These are phyloP conservation scores for Dichetophora obliterata DNA, from an alignment of 2,888 invertebrate genomes.

Conservation along the genomic window DNA sequence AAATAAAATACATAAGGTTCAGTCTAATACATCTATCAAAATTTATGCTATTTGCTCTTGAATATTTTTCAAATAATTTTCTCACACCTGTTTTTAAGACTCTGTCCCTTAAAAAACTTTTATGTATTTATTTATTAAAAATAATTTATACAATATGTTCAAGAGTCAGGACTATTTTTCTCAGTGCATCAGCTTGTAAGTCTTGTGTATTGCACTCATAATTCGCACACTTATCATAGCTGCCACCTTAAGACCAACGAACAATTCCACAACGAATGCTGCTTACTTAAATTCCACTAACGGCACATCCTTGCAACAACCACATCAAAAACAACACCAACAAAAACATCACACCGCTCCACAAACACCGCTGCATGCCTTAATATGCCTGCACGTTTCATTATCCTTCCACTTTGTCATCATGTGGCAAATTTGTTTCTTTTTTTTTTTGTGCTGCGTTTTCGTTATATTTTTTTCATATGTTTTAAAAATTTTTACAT, in stretches of 20 bases:
- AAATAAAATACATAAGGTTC: too few relatives aligned
- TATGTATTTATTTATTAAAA: too few relatives aligned
- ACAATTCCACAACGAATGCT: too few relatives aligned
- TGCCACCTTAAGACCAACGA: not conserved
- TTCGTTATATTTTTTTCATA: not conserved
- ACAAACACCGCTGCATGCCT: not conserved
- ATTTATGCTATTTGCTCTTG: too few relatives aligned
- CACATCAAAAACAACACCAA: not conserved
- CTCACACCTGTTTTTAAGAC: too few relatives aligned
- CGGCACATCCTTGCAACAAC: not conserved
- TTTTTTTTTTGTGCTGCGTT: not conserved
- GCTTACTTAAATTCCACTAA: not conserved
- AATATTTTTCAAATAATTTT: too few relatives aligned
- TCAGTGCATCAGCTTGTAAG: too few relatives aligned
- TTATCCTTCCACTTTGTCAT: conserved; percentile 53
- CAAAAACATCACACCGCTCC: not conserved
- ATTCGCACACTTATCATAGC: conserved; percentile 5
- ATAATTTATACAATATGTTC: too few relatives aligned
- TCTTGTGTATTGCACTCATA: not conserved
- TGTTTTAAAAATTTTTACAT: conserved; percentile 9
- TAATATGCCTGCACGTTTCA: conserved; percentile 44
- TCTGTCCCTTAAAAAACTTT: too few relatives aligned
- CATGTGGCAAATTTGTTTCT: conserved; percentile 39
- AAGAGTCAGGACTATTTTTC: too few relatives aligned
- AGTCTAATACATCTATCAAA: too few relatives aligned